phyloP scores from a whole-genome alignment of 2,113 vertebrate genomes.

The Cyprinodon tularosa region DNA sequence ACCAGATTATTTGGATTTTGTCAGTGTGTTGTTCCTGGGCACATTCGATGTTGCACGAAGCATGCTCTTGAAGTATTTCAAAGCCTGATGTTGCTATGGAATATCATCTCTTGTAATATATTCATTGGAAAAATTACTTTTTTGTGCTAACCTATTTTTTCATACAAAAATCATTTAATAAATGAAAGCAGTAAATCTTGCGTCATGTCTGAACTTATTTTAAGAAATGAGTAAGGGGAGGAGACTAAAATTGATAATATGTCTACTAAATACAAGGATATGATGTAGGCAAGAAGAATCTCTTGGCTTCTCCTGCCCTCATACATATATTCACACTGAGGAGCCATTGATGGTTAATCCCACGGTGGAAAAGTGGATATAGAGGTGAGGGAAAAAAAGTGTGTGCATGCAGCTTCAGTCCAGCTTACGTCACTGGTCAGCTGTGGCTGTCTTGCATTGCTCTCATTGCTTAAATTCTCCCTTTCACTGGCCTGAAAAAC shows the following conservation, averaged over 20 bases:
- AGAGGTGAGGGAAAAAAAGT: conserved; percentile 44
- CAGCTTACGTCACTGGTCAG: conserved; percentile 68
- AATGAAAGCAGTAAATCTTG: conserved; percentile 14
- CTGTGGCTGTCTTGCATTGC: conserved; percentile 52
- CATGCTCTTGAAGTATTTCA: conserved; percentile 19
- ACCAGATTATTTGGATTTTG: conserved; percentile 1
- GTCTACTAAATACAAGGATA: conserved; percentile 20
- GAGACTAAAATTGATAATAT: conserved; percentile 23
- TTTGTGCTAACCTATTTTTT: conserved; percentile 24
- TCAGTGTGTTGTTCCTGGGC: conserved; percentile 14
- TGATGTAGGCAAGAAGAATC: conserved; percentile 47
- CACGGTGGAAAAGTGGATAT: conserved; percentile 44
- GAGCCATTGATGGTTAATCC: conserved; percentile 61
- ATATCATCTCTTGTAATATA: conserved; percentile 15
- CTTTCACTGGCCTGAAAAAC: conserved; percentile 48
- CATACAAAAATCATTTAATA: conserved; percentile 14
- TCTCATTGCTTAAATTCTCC: conserved; percentile 53
- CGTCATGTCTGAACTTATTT: conserved; percentile 20
- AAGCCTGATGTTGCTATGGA: conserved; percentile 13
- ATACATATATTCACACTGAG: conserved; percentile 45
- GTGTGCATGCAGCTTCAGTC: conserved; percentile 18
- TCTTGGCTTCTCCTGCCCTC: conserved; percentile 9
- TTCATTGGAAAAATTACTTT: conserved; percentile 12
- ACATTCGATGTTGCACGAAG: conserved; percentile 20
- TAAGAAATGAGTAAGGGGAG: conserved; percentile 3